Conservation (phyloP, 2,888 invertebrate species). For the Lottia gigantea region DNA sequence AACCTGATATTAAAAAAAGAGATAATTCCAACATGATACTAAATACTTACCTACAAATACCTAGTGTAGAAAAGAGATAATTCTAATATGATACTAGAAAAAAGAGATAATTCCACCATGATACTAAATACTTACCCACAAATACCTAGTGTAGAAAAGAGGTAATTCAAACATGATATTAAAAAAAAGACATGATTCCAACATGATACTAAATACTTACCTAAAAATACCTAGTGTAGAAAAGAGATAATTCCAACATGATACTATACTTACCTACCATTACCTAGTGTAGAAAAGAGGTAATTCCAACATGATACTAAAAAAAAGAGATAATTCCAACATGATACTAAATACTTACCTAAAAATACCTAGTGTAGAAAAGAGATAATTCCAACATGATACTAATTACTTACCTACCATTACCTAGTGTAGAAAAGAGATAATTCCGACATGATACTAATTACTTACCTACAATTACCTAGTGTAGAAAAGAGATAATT, state of each 20-base stretch:
- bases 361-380: slow-evolving; percentile 14
- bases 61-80: slow-evolving; percentile 59
- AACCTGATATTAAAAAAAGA: too few species aligned
- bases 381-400: slow-evolving; percentile 65
- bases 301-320: background rate
- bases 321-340: slow-evolving; percentile 56
- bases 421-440: slow-evolving; percentile 53
- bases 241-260: slow-evolving; percentile 65
- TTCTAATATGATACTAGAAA: slow-evolving; percentile 64
- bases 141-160: slow-evolving; percentile 53
- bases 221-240: slow-evolving; percentile 60
- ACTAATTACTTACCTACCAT: slow-evolving; percentile 51
- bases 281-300: too few species aligned
- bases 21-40: slow-evolving; percentile 64
- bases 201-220: slow-evolving; percentile 40
- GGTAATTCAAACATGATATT: too few species aligned
- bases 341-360: slow-evolving; percentile 25
- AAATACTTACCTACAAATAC: slow-evolving; percentile 58
- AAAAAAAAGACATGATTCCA: too few species aligned
- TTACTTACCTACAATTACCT: slow-evolving; percentile 58
- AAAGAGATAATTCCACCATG: too few species aligned
- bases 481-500: slow-evolving; percentile 61
- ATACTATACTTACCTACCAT: slow-evolving; percentile 34
- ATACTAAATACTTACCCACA: slow-evolving; percentile 52
- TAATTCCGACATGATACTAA: slow-evolving; percentile 65